These are phyloP conservation scores for Remorina albescens DNA, from an alignment of 2,797 vertebrate genomes.

Conservation along the genomic window DNA sequence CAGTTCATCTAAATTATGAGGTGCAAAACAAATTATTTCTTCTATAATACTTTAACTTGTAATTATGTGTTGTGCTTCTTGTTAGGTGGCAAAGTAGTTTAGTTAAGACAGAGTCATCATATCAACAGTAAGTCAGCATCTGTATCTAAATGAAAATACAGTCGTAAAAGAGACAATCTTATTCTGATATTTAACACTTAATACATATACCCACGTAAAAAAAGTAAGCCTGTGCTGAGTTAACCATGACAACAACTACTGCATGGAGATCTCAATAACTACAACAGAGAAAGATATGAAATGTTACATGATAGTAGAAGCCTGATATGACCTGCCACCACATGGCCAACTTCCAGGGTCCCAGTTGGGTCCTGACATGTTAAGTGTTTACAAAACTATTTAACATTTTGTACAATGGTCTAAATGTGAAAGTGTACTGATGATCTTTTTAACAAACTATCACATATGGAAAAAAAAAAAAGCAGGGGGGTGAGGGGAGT, in stretches of 20 bases:
- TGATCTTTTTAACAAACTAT: conserved; percentile 14
- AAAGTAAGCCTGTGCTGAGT: conserved; percentile 35
- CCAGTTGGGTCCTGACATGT: conserved; percentile 8
- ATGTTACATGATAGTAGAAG: conserved; percentile 24
- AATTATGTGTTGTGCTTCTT: conserved; percentile 6
- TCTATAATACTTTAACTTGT: conserved; percentile 23
- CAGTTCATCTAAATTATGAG: not conserved
- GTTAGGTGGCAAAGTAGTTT: not conserved
- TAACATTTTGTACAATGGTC: conserved; percentile 10
- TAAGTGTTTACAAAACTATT: conserved; percentile 29
- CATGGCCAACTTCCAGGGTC: not conserved
- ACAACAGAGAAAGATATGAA: conserved; percentile 13
- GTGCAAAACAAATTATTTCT: not conserved
- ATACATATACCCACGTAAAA: conserved; percentile 18
- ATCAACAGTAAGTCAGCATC: conserved; percentile 8
- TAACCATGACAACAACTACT: not conserved
- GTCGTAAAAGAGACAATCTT: not conserved
- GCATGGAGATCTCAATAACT: conserved; percentile 2
- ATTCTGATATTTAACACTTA: conserved; percentile 47
- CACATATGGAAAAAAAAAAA: too few relatives aligned
- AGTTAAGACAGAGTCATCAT: not conserved
- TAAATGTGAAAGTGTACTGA: conserved; percentile 4
- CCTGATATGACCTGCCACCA: not conserved
- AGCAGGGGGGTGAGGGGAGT: too few relatives aligned
- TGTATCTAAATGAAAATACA: conserved; percentile 36